Evolutionary conservation across 2,797 vertebrate species (phyloP).

Genomic region (Anabacerthia variegaticeps): DNA sequence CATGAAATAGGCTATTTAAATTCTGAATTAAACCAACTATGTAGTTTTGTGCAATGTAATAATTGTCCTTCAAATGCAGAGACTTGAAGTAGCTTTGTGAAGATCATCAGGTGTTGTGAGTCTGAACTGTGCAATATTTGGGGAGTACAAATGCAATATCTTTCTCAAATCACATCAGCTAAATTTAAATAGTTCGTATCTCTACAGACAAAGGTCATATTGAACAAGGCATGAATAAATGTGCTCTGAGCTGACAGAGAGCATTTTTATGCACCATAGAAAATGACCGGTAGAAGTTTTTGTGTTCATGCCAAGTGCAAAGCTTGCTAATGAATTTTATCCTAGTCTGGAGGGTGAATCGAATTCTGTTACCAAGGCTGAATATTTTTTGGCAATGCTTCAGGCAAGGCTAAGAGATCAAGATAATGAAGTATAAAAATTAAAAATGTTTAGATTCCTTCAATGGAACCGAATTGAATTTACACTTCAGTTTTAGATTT

Average conservation of each 20-base stretch:
- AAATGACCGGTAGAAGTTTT: background rate
- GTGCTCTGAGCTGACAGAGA: background rate
- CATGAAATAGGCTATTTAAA: background rate
- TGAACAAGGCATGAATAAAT: background rate
- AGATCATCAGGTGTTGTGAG: background rate
- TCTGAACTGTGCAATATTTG: background rate
- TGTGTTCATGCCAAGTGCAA: background rate
- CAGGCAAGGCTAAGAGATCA: background rate
- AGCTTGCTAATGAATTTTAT: background rate
- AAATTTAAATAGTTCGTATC: background rate
- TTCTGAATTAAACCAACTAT: background rate
- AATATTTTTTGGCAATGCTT: background rate
- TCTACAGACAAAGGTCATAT: background rate
- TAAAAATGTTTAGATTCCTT: background rate
- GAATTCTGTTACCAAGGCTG: background rate
- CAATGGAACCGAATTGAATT: background rate
- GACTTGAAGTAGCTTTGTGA: background rate
- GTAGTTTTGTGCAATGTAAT: background rate
- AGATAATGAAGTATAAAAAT: background rate
- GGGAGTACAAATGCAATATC: background rate
- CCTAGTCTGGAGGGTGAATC: background rate
- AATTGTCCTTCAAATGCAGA: background rate
- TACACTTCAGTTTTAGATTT: background rate
- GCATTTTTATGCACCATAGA: background rate
- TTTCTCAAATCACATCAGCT: background rate